Evolutionary conservation across 2,888 invertebrate genomes (phyloP).

Genomic region (Watsonalla cultraria): DNA sequence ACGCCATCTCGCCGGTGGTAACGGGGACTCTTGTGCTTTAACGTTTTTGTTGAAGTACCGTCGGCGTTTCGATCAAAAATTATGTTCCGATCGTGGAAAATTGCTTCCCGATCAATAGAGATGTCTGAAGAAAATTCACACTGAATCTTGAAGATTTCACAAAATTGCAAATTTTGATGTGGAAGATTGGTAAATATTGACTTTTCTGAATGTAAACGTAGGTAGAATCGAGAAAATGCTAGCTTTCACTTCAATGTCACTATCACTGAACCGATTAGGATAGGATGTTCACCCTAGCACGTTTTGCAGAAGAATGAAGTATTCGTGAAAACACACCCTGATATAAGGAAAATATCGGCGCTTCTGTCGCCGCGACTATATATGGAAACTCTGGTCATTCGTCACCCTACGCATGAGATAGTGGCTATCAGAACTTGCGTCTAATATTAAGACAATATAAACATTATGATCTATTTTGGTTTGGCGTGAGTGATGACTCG

Average conservation of each 20-base stretch:
- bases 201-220: conserved; percentile 25
- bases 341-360: conserved; percentile 77
- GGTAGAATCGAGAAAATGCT: conserved; percentile 29
- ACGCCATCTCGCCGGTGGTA: conserved; percentile 85
- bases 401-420: no score
- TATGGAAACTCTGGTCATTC: conserved; percentile 29
- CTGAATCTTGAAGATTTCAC: conserved; percentile 25
- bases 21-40: conserved; percentile 61
- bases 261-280: conserved; percentile 44
- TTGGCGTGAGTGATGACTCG: conserved; percentile 13
- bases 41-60: conserved; percentile 63
- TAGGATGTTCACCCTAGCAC: conserved; percentile 71
- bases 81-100: conserved; percentile 36
- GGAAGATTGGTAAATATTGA: conserved; percentile 28
- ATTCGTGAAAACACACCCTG: conserved; percentile 74
- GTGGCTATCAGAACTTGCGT: not conserved
- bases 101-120: conserved; percentile 46
- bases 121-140: conserved; percentile 25
- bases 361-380: conserved; percentile 53
- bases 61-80: conserved; percentile 36
- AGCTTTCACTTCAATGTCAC: conserved; percentile 74
- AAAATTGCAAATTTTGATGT: conserved; percentile 24
- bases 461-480: not conserved
- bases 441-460: not conserved
- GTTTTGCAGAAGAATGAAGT: conserved; percentile 73